These are phyloP conservation scores for Accipiter cooperii DNA, from an alignment of 2,113 vertebrate species.

Conservation along the genomic window DNA sequence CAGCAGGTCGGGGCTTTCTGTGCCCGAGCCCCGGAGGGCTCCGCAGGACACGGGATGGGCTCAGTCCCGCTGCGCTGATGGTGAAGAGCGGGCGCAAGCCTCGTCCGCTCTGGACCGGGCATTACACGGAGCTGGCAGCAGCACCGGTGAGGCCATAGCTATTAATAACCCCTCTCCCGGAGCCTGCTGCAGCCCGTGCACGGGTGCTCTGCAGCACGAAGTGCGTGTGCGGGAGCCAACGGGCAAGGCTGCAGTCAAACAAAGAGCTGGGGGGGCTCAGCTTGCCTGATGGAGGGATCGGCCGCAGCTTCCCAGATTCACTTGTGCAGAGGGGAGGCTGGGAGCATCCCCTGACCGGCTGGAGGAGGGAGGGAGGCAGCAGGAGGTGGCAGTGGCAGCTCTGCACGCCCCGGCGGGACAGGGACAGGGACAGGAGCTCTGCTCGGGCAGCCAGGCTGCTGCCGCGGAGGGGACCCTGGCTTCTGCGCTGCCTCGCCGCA, in stretches of 20 bases:
- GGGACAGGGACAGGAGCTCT: background rate
- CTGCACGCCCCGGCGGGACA: accelerated
- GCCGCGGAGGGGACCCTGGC: background rate
- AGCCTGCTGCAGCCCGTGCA: background rate
- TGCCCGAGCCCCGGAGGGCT: background rate
- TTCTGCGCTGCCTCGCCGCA: background rate
- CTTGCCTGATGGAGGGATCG: background rate
- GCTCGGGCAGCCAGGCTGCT: background rate
- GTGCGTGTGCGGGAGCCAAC: background rate
- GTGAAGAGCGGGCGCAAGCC: background rate
- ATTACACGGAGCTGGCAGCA: background rate
- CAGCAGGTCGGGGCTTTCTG: background rate
- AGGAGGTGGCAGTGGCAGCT: background rate
- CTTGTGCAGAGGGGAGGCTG: background rate
- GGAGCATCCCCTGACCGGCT: background rate
- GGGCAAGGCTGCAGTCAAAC: background rate
- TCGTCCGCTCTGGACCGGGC: background rate
- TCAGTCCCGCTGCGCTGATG: too few relatives aligned
- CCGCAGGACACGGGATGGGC: background rate
- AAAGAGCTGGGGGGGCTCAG: background rate
- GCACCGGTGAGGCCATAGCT: background rate
- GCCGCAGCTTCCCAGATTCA: background rate
- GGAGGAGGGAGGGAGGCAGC: background rate
- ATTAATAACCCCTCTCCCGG: background rate
- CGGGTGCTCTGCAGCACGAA: background rate